Evolutionary conservation across 2,888 invertebrate species (phyloP).

Genomic region (Sympetrum striolatum): DNA sequence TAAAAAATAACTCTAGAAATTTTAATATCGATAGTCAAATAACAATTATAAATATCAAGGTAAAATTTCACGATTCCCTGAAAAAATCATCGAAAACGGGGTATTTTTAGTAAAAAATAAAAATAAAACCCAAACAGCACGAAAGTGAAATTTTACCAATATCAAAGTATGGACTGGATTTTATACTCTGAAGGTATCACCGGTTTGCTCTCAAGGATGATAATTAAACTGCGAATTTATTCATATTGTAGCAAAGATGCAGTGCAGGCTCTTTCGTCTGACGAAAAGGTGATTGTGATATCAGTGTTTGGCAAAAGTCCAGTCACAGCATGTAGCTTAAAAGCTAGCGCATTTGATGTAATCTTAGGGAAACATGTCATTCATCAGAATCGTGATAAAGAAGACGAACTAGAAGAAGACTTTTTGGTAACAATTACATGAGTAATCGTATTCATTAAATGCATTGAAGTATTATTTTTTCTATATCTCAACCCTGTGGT

Average conservation of each 20-base stretch:
- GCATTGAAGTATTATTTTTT: background rate
- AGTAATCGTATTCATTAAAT: background rate
- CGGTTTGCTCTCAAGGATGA: background rate
- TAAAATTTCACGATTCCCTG: too few species aligned
- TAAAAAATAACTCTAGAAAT: too few species aligned
- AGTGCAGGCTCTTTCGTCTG: background rate
- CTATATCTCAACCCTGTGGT: background rate
- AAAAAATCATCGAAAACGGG: too few species aligned
- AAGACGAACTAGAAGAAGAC: conserved; percentile 56
- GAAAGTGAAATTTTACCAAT: too few species aligned
- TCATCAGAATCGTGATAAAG: conserved; percentile 53
- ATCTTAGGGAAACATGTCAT: conserved; percentile 58
- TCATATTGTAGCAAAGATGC: background rate
- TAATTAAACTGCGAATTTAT: background rate
- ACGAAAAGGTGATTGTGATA: conserved; percentile 70
- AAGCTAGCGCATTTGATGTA: conserved; percentile 67
- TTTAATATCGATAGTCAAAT: too few species aligned
- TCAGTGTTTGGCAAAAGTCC: conserved; percentile 77
- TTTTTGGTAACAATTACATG: conserved; percentile 54
- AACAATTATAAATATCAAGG: too few species aligned
- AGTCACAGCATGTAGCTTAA: conserved; percentile 68
- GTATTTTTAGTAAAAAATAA: too few species aligned
- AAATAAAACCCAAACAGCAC: too few species aligned
- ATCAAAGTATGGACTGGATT: background rate
- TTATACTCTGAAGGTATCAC: background rate